Evolutionary conservation across 2,888 invertebrate species (phyloP).

Genomic region (Bellardia bayeri): DNA sequence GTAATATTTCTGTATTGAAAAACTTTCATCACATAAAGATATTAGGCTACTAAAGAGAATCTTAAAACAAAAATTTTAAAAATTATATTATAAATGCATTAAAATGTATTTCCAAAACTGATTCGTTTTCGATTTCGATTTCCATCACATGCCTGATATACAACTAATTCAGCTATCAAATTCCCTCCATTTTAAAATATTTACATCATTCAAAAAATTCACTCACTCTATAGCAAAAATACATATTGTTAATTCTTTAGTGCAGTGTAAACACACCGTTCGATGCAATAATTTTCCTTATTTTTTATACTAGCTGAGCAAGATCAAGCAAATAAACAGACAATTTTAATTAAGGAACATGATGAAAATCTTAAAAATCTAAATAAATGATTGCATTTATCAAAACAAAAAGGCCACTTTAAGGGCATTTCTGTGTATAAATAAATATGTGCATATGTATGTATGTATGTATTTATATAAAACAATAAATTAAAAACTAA

Average conservation of each 20-base stretch:
- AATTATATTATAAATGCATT: too few relatives aligned
- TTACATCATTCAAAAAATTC: slow-evolving; percentile 6
- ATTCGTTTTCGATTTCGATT: too few relatives aligned
- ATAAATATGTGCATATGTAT: not conserved
- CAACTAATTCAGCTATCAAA: not conserved
- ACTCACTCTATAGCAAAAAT: not conserved
- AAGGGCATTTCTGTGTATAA: slow-evolving; percentile 57
- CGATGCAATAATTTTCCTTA: not conserved
- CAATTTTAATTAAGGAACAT: slow-evolving; percentile 41
- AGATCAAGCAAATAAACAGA: slow-evolving; percentile 1
- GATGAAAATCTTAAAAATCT: slow-evolving; percentile 55
- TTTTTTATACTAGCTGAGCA: not conserved
- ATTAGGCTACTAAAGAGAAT: too few relatives aligned
- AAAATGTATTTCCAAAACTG: too few relatives aligned
- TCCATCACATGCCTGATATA: too few relatives aligned
- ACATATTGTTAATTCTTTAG: slow-evolving; percentile 9
- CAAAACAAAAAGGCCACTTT: slow-evolving; percentile 59
- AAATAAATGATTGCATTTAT: slow-evolving; percentile 55
- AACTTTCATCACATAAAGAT: too few relatives aligned
- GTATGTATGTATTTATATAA: not conserved
- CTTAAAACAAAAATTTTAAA: too few relatives aligned
- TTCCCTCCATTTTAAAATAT: slow-evolving; percentile 11
- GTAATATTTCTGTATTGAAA: too few relatives aligned
- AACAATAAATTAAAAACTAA: slow-evolving; percentile 40
- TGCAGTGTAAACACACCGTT: slow-evolving; percentile 34